Evolutionary conservation across 2,888 invertebrate genomes (phyloP).

Genomic region (Hydraecia micacea): DNA sequence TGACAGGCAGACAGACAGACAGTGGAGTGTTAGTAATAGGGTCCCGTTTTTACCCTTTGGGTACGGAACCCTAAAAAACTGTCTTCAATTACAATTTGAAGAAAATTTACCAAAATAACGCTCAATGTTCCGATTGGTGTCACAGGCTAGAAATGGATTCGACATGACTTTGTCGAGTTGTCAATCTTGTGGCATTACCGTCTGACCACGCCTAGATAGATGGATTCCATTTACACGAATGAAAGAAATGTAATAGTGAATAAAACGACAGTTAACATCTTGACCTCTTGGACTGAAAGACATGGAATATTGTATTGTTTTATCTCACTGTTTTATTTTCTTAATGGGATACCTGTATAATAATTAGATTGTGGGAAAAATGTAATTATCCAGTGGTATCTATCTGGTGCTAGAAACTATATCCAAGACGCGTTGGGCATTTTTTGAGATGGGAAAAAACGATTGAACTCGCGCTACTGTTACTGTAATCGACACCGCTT

Average conservation of each 20-base stretch:
- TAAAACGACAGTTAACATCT: constrained; percentile 33
- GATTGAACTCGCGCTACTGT: too few species aligned
- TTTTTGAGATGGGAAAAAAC: too few species aligned
- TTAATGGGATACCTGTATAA: neutral
- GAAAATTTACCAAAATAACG: constrained; percentile 35
- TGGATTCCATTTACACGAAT: constrained; percentile 40
- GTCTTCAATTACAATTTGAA: constrained; percentile 40
- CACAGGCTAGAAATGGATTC: constrained; percentile 44
- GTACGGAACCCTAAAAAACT: too few species aligned
- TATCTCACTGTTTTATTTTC: neutral
- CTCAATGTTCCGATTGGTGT: constrained; percentile 31
- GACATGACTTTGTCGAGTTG: constrained; percentile 51
- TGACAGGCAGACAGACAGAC: too few species aligned
- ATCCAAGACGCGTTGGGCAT: too few species aligned
- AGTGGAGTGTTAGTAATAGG: too few species aligned
- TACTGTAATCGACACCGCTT: too few species aligned
- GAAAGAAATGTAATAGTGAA: constrained; percentile 49
- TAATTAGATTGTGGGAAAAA: neutral
- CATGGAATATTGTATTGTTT: neutral
- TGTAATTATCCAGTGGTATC: neutral
- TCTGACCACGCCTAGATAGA: constrained; percentile 20
- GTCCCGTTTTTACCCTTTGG: too few species aligned
- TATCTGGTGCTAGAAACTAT: neutral
- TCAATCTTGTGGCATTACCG: constrained; percentile 62
- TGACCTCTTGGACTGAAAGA: constrained; percentile 6